Percentiles rank a stretch among this genome's conserved stretches.
These are phyloP conservation scores for Aurelia sp. DNA, from an alignment of 30 jellyfish, hydroid and myxozoan genomes.

Conservation along the genomic window DNA sequence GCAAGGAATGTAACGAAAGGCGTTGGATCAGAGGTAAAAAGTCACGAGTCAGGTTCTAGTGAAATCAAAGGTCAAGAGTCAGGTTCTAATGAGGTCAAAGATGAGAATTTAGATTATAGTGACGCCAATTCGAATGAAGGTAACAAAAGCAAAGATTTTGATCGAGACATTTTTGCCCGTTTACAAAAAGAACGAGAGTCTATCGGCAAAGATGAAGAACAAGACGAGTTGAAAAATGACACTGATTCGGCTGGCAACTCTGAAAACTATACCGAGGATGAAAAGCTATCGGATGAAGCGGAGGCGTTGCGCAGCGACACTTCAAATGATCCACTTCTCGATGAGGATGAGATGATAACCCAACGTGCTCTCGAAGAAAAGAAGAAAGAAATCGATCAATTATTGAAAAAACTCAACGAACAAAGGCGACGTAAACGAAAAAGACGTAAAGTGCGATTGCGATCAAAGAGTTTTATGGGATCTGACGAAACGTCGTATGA, in stretches of 20 bases:
- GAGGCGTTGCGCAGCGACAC: not conserved
- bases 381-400: slow-evolving; percentile 45
- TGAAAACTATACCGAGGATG: not conserved
- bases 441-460: slow-evolving; percentile 35
- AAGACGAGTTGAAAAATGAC: not conserved
- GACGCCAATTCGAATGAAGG: not conserved
- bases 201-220: slow-evolving; percentile 32
- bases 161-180: slow-evolving; percentile 38
- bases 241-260: not conserved
- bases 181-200: slow-evolving; percentile 57
- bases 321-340: slow-evolving; percentile 17
- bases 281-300: not conserved
- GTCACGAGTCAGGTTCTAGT: not conserved
- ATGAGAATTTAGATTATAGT: not conserved
- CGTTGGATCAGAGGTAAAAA: not conserved
- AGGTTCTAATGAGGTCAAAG: not conserved
- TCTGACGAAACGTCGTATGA: not conserved
- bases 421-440: slow-evolving; percentile 41
- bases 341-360: slow-evolving; percentile 47
- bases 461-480: not conserved
- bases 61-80: not conserved
- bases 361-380: slow-evolving; percentile 65
- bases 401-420: slow-evolving; percentile 58
- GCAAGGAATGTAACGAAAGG: not conserved
- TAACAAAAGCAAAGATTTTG: slow-evolving; percentile 16